Percentiles rank a stretch among this genome's conserved stretches.
These are phyloP conservation scores for Elmis aenea DNA, from an alignment of 2,888 invertebrate genomes.

Conservation along the genomic window DNA sequence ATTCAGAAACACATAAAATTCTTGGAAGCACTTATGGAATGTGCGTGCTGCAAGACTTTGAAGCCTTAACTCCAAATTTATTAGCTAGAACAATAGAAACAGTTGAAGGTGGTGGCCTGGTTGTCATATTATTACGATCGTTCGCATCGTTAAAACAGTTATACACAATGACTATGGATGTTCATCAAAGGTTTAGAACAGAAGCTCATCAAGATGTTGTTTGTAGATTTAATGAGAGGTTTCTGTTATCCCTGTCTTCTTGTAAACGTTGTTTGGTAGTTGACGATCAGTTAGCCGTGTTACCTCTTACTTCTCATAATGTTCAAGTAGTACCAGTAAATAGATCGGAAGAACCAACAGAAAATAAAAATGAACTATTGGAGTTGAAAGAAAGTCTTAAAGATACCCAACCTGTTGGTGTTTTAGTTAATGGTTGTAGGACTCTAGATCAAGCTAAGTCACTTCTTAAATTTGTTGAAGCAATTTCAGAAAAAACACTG, in stretches of 20 bases:
- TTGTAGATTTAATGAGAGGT: constrained; percentile 94
- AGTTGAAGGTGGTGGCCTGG: constrained; percentile 78
- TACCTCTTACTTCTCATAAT: constrained; percentile 88
- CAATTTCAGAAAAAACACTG: constrained; percentile 84
- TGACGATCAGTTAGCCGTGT: constrained; percentile 85
- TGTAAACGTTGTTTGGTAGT: constrained; percentile 88
- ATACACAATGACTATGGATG: constrained; percentile 97
- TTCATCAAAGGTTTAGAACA: constrained; percentile 91
- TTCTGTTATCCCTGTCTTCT: constrained; percentile 83
- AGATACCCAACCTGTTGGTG: constrained; percentile 90
- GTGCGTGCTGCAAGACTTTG: constrained; percentile 84
- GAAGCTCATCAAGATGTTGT: constrained; percentile 90
- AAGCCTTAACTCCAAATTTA: constrained; percentile 94
- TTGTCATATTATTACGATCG: constrained; percentile 81
- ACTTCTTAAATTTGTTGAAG: constrained; percentile 88
- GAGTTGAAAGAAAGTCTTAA: constrained; percentile 76
- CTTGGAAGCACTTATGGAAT: constrained; percentile 86
- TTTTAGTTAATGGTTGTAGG: constrained; percentile 80
- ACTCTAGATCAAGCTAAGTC: constrained; percentile 94
- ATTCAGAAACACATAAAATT: constrained; percentile 95
- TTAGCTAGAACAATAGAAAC: constrained; percentile 96
- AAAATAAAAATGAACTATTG: constrained; percentile 59
- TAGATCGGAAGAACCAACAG: constrained; percentile 46
- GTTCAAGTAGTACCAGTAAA: constrained; percentile 73
- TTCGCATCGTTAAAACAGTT: constrained; percentile 88